Evolutionary conservation across 2,888 invertebrate species (phyloP).

Genomic region (Smittia sp.): DNA sequence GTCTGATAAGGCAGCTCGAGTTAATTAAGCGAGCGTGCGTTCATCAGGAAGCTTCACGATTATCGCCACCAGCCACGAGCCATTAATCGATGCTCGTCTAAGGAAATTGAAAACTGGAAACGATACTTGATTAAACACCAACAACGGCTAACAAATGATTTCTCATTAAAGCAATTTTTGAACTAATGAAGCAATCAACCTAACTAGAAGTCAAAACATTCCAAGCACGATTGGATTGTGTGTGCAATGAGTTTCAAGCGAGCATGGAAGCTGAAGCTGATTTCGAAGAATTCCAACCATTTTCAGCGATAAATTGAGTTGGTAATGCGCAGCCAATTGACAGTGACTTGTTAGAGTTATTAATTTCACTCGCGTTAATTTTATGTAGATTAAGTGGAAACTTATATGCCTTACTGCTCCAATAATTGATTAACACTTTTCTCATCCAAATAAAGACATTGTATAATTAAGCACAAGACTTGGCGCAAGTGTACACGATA

Average conservation of each 20-base stretch:
- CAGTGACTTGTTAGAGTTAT: constrained; percentile 29
- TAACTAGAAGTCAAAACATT: background rate
- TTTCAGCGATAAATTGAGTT: constrained; percentile 9
- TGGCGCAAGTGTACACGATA: background rate
- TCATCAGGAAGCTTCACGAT: constrained; percentile 22
- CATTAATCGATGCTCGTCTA: background rate
- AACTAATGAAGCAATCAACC: constrained; percentile 34
- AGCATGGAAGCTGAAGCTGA: background rate
- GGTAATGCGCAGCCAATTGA: constrained; percentile 22
- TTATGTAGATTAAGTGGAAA: background rate
- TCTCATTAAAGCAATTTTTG: constrained; percentile 13
- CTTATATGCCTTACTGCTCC: background rate
- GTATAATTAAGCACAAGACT: constrained; percentile 4
- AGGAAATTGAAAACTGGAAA: background rate
- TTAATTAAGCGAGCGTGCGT: constrained; percentile 28
- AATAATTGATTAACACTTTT: background rate
- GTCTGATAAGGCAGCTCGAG: constrained; percentile 2
- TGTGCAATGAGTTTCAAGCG: background rate
- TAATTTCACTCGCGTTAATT: constrained; percentile 15
- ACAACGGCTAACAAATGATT: constrained; percentile 3
- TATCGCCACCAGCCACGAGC: constrained; percentile 6
- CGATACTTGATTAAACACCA: background rate
- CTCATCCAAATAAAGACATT: constrained; percentile 8
- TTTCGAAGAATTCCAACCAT: constrained; percentile 7
- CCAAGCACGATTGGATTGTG: background rate